Conservation (phyloP, 2,888 invertebrate genomes). For the Tipula lateralis region DNA sequence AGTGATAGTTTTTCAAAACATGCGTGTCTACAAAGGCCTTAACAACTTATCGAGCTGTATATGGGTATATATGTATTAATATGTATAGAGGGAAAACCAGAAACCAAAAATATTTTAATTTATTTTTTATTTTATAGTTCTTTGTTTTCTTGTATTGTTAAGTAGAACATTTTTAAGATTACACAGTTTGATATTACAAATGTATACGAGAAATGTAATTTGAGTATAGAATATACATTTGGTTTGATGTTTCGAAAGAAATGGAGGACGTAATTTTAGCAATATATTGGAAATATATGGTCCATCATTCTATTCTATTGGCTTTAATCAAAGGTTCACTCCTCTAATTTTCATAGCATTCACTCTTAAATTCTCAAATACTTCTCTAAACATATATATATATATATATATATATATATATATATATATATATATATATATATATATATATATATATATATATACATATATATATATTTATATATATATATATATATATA, state of each 20-base stretch:
- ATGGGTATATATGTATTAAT: too few species aligned
- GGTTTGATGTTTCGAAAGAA: not conserved
- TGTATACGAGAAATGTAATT: not conserved
- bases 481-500: not conserved
- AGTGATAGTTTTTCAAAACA: not conserved
- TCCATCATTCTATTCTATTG: too few species aligned
- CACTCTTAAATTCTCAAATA: too few species aligned
- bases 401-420: too few species aligned
- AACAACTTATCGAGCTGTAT: not conserved
- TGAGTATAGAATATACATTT: not conserved
- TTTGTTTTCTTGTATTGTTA: not conserved
- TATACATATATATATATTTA: not conserved
- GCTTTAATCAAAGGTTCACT: too few species aligned
- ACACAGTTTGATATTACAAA: not conserved
- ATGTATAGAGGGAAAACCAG: not conserved
- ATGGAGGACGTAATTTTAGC: not conserved
- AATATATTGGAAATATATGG: too few species aligned
- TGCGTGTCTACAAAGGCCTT: not conserved
- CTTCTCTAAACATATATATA: too few species aligned
- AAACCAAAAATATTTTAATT: not conserved
- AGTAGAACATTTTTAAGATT: not conserved
- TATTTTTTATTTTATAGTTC: not conserved
- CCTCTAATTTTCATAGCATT: too few species aligned
- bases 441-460: not conserved
- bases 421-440: too few species aligned